phyloP scores from a whole-genome alignment of 37 sponge, comb jelly and placozoan genomes.

The Halichondria panicea region DNA sequence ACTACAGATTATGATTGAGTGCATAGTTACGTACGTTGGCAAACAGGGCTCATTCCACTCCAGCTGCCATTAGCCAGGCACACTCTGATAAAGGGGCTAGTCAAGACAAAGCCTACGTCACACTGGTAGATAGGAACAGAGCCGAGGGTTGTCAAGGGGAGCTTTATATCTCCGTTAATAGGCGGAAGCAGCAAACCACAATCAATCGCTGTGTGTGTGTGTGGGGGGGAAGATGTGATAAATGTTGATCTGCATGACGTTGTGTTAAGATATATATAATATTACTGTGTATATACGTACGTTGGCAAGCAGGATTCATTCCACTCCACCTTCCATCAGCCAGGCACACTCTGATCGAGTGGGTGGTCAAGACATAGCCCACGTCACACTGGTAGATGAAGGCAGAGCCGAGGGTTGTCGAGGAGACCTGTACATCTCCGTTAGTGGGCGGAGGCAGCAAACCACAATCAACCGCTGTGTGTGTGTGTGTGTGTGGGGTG shows the following conservation, averaged over 20 bases:
- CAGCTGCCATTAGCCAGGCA: background rate
- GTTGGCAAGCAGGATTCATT: background rate
- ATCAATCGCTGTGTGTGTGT: slow-evolving; percentile 12
- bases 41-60: background rate
- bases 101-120: background rate
- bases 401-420: background rate
- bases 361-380: background rate
- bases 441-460: slow-evolving; percentile 6
- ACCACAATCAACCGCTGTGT: slow-evolving; percentile 21
- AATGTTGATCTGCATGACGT: too few species aligned
- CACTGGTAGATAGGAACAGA: background rate
- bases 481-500: too few species aligned
- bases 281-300: too few species aligned
- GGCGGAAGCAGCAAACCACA: slow-evolving; percentile 11
- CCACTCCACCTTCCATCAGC: background rate
- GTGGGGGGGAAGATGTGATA: too few species aligned
- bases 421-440: slow-evolving; percentile 12
- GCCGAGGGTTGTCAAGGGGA: background rate
- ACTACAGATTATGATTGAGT: too few species aligned
- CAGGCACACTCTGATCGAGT: background rate
- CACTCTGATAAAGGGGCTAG: background rate
- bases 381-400: background rate
- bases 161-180: slow-evolving; percentile 17
- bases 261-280: too few species aligned
- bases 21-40: background rate